A percentile compares a stretch with the other conserved stretches of the same genome.
These are phyloP conservation scores for Prochilodus magdalenae DNA, from an alignment of 2,113 vertebrate genomes.

Conservation along the genomic window DNA sequence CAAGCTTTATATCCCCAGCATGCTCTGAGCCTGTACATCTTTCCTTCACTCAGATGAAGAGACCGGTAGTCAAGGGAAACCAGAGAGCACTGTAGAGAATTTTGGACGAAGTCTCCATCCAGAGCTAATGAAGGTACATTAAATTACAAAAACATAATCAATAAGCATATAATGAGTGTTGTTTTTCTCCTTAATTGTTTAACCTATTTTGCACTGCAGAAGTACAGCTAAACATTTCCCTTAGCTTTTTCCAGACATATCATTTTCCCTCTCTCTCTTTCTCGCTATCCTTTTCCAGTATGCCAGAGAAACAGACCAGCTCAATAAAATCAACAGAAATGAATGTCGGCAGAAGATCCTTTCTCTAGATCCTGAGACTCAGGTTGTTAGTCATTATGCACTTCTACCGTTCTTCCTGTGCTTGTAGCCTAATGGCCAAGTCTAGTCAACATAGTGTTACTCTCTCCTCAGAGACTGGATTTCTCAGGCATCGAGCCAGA, in stretches of 20 bases:
- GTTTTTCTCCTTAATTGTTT: not conserved
- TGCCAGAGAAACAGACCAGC: slow-evolving; percentile 93
- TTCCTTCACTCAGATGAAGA: slow-evolving; percentile 88
- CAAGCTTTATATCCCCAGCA: not conserved
- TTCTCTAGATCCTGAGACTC: slow-evolving; percentile 91
- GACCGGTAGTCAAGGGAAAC: slow-evolving; percentile 85
- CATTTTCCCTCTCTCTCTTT: not conserved
- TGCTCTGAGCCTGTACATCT: slow-evolving; percentile 62
- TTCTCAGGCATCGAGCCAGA: slow-evolving; percentile 97
- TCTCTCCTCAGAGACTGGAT: slow-evolving; percentile 84
- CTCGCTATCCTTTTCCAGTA: slow-evolving; percentile 75
- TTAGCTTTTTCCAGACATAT: not conserved
- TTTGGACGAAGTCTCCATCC: slow-evolving; percentile 92
- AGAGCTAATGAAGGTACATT: slow-evolving; percentile 92
- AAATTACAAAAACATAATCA: not conserved
- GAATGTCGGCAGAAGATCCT: slow-evolving; percentile 94
- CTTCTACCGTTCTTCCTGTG: slow-evolving; percentile 48
- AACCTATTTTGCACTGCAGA: not conserved
- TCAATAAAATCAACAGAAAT: slow-evolving; percentile 93
- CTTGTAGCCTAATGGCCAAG: slow-evolving; percentile 42
- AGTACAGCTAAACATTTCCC: not conserved
- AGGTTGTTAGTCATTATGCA: slow-evolving; percentile 77
- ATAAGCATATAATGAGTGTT: not conserved
- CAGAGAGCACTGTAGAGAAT: slow-evolving; percentile 89
- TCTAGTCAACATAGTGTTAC: not conserved